These are phyloP conservation scores for Vannuccia rotundouncinata DNA, from an alignment of 2,888 invertebrate genomes.

Conservation along the genomic window DNA sequence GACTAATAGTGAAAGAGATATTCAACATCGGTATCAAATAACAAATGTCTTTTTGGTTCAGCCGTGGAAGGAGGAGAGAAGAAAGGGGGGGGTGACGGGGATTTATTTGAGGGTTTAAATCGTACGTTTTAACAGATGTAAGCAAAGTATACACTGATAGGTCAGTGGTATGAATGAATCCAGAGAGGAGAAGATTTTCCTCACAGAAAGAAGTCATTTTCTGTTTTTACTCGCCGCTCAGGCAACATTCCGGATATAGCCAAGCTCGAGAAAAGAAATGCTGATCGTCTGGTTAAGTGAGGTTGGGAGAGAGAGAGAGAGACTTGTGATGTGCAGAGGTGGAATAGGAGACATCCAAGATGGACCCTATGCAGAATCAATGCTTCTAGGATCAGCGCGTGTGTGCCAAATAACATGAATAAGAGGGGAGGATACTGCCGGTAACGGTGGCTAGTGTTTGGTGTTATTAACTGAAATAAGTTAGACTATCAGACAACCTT, in stretches of 20 bases:
- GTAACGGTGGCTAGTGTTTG: neutral
- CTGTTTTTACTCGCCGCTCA: neutral
- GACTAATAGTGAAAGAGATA: neutral
- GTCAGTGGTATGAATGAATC: neutral
- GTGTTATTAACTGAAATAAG: neutral
- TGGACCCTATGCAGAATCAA: neutral
- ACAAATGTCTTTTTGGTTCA: neutral
- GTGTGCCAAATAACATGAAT: slow-evolving; percentile 23
- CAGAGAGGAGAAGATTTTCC: neutral
- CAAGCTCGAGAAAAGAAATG: slow-evolving; percentile 15
- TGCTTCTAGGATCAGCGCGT: slow-evolving; percentile 7
- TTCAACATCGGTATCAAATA: neutral
- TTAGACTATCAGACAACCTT: too few relatives aligned
- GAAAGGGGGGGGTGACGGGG: too few relatives aligned
- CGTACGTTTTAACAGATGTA: neutral
- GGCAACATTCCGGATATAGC: slow-evolving; percentile 10
- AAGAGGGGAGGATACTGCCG: neutral
- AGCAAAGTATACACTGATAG: neutral
- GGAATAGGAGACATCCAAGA: neutral
- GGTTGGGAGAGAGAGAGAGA: neutral
- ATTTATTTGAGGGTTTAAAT: neutral
- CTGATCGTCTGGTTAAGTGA: slow-evolving; percentile 7
- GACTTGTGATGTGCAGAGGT: neutral
- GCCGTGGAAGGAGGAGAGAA: neutral
- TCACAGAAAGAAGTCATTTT: neutral